Base-by-base conservation (phyloP, 1,140 invertebrate genomes). In the Pollicipes pollicipes region DNA sequence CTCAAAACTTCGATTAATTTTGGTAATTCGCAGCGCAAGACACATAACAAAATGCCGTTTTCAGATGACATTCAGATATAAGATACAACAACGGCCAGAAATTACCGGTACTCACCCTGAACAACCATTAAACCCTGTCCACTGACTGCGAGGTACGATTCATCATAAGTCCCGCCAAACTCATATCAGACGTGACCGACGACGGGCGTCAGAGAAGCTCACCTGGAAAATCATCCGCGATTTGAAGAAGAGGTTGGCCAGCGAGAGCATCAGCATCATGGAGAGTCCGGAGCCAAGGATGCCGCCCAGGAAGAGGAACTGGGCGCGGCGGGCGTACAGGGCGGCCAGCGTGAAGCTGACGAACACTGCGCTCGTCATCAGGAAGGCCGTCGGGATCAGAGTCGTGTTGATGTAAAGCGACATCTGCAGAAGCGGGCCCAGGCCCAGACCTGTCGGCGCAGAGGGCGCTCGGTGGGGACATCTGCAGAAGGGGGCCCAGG, bases 301-400 rank as follows among this genome's bases (percentile, higher is more conserved):
- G 67, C 83, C 84, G 75, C 83, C 83, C 66, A 85, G 76, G 78
- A 89, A 95, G 16, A 98, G 80, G 85, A 88, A 98, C 75, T 87
- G 87, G 69, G 93, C 90, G 73, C 90, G 85, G 71, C 88, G 85
- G 68, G 89, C 90, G 73, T 93, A 83, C 74, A 97, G 83, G 6
- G 95, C 87, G 64, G 90, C 87, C 74, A 97, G 78, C 27, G 90
- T 90, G 81, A 98, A 96, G 74, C 91, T 93, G 13, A 88, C 86
- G 81, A 98, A 98, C 30, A 97, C 87, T 6, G 95, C 80, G 63
- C 87, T 84, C 0, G 95, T 96, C 70, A 88, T 88, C 71, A 95
- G 78, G 68, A 97, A 83, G 26, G 95, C 93, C 35, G 92, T 93
- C 0, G 93, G 80, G 70, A 98, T 87, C 73, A 98, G 94, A 66